Base-by-base conservation (phyloP, 2,113 vertebrate genomes). In the Isurus oxyrinchus region DNA sequence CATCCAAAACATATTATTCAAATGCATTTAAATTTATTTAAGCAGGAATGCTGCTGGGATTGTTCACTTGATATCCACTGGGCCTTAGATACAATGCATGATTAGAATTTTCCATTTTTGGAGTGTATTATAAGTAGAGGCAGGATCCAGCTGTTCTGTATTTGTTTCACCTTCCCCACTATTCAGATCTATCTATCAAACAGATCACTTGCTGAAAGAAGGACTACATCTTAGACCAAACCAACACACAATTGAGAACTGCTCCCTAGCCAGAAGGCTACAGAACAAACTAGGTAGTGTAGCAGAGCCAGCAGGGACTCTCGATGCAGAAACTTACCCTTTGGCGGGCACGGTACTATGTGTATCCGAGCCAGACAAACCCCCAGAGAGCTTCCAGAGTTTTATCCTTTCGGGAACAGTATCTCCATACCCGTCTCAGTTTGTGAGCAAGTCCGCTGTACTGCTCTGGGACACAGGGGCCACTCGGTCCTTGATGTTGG, bases 1-100 rank as follows among this genome's bases (percentile, higher is more conserved):
- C 61, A 67, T 94, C 63, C 94, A 95, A 19, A 23, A 49, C 40
- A 67, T 49, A 95, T 95, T 94, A 95, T 95, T 69, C 61, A 69
- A 95, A 95, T 69, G 69, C 40, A 69, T 95, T 95, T 53, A 95
- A 40, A 59, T 91, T 91, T 91, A 27, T 72, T 69, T 72, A 35
- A 95, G 66, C 94, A 95, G 44, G 8, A 53, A 27, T 53, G 44
- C 90, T 63, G 90, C 16, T 94, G 59, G 59, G 35, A 40, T 94
- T 63, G 59, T 23, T 10, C 35, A 40, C 19, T 63, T 1, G 21
- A 94, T 63, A 66, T 76, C 94, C 67, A 55, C 67, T 69, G 63
- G 63, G 44, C 23, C 61, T 31, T n/a, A 16, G 94, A 67, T 53
- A 72, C 31, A 69, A 95, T 35, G 7, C 25, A 49, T 49, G 94